Conservation (phyloP, 2,797 vertebrate genomes). For the Ceyx erithaca region DNA sequence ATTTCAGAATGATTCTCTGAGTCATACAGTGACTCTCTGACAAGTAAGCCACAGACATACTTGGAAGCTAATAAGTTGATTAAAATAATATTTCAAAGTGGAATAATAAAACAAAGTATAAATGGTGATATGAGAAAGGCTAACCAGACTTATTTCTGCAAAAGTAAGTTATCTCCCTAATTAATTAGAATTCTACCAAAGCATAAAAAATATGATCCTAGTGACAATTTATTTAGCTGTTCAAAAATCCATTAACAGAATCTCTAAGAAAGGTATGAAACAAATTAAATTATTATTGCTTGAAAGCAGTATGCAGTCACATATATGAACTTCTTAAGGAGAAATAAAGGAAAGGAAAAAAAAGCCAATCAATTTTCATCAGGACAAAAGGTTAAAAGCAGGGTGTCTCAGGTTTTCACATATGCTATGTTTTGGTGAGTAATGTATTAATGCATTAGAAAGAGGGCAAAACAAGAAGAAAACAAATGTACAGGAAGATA, state of each 20-base stretch:
- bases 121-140: neutral
- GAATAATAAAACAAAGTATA: neutral
- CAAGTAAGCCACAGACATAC: neutral
- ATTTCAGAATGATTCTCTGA: neutral
- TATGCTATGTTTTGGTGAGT: neutral
- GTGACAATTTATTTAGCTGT: neutral
- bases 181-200: neutral
- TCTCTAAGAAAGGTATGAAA: neutral
- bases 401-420: neutral
- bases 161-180: neutral
- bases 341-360: neutral
- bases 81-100: neutral
- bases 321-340: accelerated
- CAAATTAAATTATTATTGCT: neutral
- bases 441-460: neutral
- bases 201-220: neutral
- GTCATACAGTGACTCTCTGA: neutral
- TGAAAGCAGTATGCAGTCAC: neutral
- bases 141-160: neutral
- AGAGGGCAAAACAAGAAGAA: neutral
- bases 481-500: neutral
- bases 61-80: neutral
- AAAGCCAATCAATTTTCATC: neutral
- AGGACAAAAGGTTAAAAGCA: neutral
- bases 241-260: neutral